Base-by-base conservation (phyloP, 1,140 invertebrate species). In the Sesamia nonagrioides region DNA sequence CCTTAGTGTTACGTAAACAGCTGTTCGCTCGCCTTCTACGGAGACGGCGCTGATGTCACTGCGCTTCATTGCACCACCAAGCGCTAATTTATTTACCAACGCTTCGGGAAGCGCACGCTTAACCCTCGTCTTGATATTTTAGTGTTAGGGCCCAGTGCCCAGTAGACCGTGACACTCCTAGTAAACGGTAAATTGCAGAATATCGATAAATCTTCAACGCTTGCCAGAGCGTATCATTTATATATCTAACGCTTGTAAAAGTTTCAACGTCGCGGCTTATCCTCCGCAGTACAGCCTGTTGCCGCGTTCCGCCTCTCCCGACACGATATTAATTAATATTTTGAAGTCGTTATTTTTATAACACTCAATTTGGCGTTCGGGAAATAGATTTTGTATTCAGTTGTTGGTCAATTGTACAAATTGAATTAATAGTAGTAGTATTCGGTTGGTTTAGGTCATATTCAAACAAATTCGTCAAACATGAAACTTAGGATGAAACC, bases 181-280 rank as follows among this genome's bases (percentile, higher is more conserved):
- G 72, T 58, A 63, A 76, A 76, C 73, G 58, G 58, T 76, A 76
- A 76, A 76, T 76, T 76, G 63, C 58, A 37, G 56, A 75, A 76
- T 76, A 63, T 76, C 56, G 60, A 76, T 76, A 76, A 76, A 76
- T 76, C 73, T 76, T 76, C 42, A 63, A 76, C 56, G 73, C 45
- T 76, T 45, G 58, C 42, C 52, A 42, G 73, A 50, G 73, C 73
- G 73, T 63, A 63, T 52, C 73, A 74, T 74, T 76, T 50, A 63
- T 48, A 76, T 76, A 63, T 17, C 58, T 63, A 63, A 52, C 6
- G 18, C 33, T 73, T 58, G 37, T 27, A 40, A 45, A 73, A 63
- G 21, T 76, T 63, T 37, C 11, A 76, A 18, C 58, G 35, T 76
- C 21, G 54, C 52, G 17, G 37, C 18, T 74, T 71, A 73, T 40